Evolutionary conservation across 2,797 vertebrate genomes (phyloP), one percentile per base, ranked within the genome.

Genomic region (Champsocephalus gunnari): DNA sequence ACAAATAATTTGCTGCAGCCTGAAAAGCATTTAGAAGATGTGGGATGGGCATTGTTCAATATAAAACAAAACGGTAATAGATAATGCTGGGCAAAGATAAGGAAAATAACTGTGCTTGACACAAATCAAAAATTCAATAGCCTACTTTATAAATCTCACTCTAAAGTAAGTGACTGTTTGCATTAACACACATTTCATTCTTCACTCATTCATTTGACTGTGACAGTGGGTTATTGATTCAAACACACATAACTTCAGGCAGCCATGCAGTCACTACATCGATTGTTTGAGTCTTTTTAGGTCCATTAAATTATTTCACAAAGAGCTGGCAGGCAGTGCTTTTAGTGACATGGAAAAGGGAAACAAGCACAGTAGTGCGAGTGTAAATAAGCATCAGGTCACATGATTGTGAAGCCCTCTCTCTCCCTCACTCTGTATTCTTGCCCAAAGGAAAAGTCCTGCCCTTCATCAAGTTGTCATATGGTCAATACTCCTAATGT

Each of bases 281-380:
- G 88, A 89, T 81, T 85, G 79, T 85, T 59, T 66, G 28, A 50
- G 73, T 75, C 68, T 90, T 87, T 89, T 87, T 86, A 80, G 80
- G 45, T 79, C 83, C 83, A 91, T 90, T 89, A 87, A 92, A 82
- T 75, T 67, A 81, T 83, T 83, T 71, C 59, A 87, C 81, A 88
- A 82, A 80, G 62, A 71, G 75, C 74, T 63, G 11, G 59, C 58
- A 68, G 65, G 43, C 71, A 79, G 66, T 71, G 84, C 88, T 84
- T 89, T 89, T 86, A 82, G 82, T 85, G 87, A 55, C 80, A 85
- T 53, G 54, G 80, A 74, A 82, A 72, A 62, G 55, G 62, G 59
- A 80, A 75, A 89, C 80, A 87, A 79, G 80, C 84, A 71, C 75
- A 79, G 71, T 28, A 82, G 85, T 85, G 88, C 73, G 70, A 76